Conservation (phyloP, 1,140 invertebrate genomes). For the Hyposmocoma kahamanoa region DNA sequence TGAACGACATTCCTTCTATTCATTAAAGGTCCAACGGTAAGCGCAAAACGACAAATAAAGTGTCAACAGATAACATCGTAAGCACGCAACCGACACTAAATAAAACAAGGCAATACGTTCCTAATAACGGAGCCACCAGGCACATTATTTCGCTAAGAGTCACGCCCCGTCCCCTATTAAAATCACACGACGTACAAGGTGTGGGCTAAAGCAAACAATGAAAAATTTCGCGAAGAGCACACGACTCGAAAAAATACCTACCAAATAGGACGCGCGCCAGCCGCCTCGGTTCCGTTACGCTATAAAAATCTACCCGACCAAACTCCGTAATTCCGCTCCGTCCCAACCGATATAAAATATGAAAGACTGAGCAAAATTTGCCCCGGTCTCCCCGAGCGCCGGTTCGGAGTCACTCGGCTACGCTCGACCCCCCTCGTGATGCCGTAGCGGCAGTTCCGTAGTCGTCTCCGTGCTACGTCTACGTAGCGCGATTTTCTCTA, state of each 20-base stretch:
- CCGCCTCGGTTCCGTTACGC: slow-evolving; percentile 48
- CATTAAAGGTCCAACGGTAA: too few species aligned
- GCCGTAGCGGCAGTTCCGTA: slow-evolving; percentile 64
- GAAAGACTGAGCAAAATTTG: slow-evolving; percentile 62
- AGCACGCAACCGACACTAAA: too few species aligned
- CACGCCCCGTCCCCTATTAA: slow-evolving; percentile 38
- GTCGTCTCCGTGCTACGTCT: slow-evolving; percentile 29
- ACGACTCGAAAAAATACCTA: slow-evolving; percentile 50
- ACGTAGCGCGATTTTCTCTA: slow-evolving; percentile 5
- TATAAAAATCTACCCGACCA: slow-evolving; percentile 65
- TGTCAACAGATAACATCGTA: neutral
- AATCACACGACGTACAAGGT: slow-evolving; percentile 50
- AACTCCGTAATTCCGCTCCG: slow-evolving; percentile 63
- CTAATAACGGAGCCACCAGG: too few species aligned
- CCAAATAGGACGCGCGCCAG: slow-evolving; percentile 49
- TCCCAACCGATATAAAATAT: slow-evolving; percentile 68
- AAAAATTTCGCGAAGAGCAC: slow-evolving; percentile 46
- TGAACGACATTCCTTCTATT: too few species aligned
- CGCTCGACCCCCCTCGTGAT: slow-evolving; percentile 39
- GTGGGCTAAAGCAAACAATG: slow-evolving; percentile 48
- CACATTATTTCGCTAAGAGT: slow-evolving; percentile 26
- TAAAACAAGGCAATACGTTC: neutral
- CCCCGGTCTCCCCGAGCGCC: slow-evolving; percentile 31
- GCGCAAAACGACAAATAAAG: too few species aligned
- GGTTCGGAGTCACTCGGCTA: slow-evolving; percentile 23